Conservation (phyloP, 2,113 vertebrate genomes). For the Vulpes lagopus region DNA sequence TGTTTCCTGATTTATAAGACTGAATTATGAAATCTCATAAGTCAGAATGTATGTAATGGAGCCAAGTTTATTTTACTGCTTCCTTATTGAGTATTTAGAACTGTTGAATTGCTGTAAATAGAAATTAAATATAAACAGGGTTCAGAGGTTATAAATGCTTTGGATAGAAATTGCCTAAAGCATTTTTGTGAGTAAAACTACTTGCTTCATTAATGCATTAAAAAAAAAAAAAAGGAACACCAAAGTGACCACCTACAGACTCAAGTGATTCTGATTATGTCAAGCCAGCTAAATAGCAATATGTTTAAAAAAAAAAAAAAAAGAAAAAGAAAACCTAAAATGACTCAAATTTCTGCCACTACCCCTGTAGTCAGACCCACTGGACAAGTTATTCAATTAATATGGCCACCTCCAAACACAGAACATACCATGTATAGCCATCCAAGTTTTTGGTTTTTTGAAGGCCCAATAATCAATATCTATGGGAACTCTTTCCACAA, state of each 20-base stretch:
- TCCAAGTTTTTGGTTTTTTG: background rate
- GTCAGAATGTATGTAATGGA: background rate
- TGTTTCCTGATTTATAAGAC: background rate
- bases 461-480: background rate
- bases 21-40: constrained; percentile 10
- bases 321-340: background rate
- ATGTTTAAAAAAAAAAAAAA: background rate
- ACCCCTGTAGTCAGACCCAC: background rate
- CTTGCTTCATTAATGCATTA: background rate
- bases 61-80: background rate
- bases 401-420: background rate
- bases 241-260: background rate
- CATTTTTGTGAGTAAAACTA: background rate
- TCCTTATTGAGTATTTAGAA: background rate
- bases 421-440: background rate
- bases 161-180: background rate
- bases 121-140: background rate
- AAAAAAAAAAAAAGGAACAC: background rate
- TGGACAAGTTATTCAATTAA: background rate
- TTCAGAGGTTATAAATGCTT: background rate
- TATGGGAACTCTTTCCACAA: background rate
- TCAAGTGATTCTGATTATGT: background rate
- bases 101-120: background rate
- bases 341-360: background rate
- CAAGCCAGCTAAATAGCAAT: background rate